Evolutionary conservation across 2,888 invertebrate species (phyloP), one percentile per base, ranked within the genome.

Genomic region (Habroteleia sp.): DNA sequence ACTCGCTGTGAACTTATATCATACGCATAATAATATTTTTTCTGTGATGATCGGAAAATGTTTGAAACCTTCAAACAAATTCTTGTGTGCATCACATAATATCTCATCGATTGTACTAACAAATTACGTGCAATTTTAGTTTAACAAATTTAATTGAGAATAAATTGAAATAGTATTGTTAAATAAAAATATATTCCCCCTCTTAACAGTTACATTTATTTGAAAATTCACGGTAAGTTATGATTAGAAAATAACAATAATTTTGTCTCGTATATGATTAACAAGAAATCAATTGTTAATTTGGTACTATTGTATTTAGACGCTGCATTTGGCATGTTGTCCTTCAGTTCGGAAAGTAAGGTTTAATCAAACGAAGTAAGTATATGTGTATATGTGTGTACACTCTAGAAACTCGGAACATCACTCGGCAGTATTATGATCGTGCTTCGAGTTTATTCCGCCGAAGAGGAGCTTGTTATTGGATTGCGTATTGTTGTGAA

Each of bases 401-500:
- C 35, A 50, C 31, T 52, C 39, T 27, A 65, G 63, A 65, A 75
- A 75, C 52, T 75, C 41, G 27, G 42, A 37, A 68, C 66, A 63
- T 48, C 68, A 62, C 63, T 74, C 62, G 56, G 42, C 25, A 44
- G 56, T 42, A 74, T 68, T 74, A 68, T 68, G 46, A 58, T 62
- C 62, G 50, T 44, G 66, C 50, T 44, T 60, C 56, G 52, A 60
- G 60, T 60, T 73, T 46, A 42, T 46, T 39, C 1, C 44, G 14
- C 31, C 39, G 20, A 52, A 29, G 23, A 37, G 27, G 42, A 31
- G 48, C 63, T 44, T 58, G 78, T 79, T 76, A 78, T 77, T 66
- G 74, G 50, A 58, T 46, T 60, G 41, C 69, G 54, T 52, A 78
- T 77, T 78, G 79, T 76, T 63, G 72, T 68, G 50, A 73, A 76